These are phyloP conservation scores for Rhopalosiphum padi DNA, from an alignment of 1,140 invertebrate genomes.

Conservation along the genomic window DNA sequence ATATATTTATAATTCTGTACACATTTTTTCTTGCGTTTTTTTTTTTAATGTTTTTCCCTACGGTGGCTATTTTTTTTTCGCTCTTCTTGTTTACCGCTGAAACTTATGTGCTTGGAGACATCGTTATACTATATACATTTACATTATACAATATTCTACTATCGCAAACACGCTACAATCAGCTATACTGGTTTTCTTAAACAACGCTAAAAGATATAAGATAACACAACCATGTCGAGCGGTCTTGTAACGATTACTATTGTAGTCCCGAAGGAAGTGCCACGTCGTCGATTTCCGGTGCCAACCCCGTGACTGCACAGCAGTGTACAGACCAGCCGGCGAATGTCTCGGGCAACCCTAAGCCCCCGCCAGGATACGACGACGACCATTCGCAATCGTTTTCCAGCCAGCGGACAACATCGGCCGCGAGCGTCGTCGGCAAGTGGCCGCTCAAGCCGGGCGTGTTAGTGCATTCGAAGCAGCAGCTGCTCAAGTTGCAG, in stretches of 20 bases:
- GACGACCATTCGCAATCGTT: not conserved
- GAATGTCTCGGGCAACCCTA: not conserved
- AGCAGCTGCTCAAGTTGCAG: constrained; percentile 59
- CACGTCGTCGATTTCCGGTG: not conserved
- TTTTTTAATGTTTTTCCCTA: not conserved
- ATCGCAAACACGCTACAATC: not conserved
- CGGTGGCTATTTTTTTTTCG: not conserved
- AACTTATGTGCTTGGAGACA: not conserved
- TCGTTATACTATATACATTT: not conserved
- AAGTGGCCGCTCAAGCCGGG: constrained; percentile 89
- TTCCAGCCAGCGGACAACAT: not conserved
- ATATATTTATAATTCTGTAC: not conserved
- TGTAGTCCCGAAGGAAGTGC: constrained; percentile 62
- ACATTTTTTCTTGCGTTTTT: not conserved
- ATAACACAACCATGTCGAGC: not conserved
- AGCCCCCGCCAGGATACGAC: constrained; percentile 7
- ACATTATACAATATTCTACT: not conserved
- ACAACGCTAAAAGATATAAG: not conserved
- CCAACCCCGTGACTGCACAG: not conserved
- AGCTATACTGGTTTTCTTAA: not conserved
- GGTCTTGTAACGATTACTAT: not conserved
- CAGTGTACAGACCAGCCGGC: not conserved
- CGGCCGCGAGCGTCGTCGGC: constrained; percentile 62
- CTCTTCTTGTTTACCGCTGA: not conserved
- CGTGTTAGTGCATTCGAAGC: constrained; percentile 85